Base-by-base conservation (phyloP, 2,113 vertebrate species). In the Microcebus tavaratra region DNA sequence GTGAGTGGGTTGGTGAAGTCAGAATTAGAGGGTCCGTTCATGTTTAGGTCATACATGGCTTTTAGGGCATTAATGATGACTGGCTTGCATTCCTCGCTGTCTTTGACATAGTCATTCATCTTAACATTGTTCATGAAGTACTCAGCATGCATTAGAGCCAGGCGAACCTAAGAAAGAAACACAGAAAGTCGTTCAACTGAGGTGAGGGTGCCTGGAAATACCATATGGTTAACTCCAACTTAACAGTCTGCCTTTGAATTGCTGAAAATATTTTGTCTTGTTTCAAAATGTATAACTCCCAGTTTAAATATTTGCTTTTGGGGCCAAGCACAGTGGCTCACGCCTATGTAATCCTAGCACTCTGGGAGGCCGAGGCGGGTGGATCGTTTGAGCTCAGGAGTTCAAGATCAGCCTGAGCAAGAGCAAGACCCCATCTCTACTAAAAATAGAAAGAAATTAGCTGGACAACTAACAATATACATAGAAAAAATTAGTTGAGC, bases 41-140 rank as follows among this genome's bases (percentile, higher is more conserved):
- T 97, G 45, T 98, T 98, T 11, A 99, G 97, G 91, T 99, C 97
- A 11, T 99, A 98, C 98, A 99, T 99, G 88, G 98, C 98, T 0
- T 96, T 98, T 42, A 99, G 97, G 2, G 98, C 94, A 0, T 98
- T 98, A 25, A 98, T 98, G 92, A 99, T 96, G 90, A 99, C 98
- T 4, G 91, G 96, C 79, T 98, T 99, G 97, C 99, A 99, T 17
- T 98, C 98, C 23, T 98, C 95, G 0, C 98, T 98, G 15, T 99
- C 98, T 97, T 82, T 98, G 91, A 99, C 98, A 0, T 99, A 98
- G 18, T 98, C 96, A 0, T 99, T 99, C 79, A 96, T 98, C 97
- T 98, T 99, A 57, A 99, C 98, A 0, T 99, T 98, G 97, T 98
- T 98, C 98, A 99, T 99, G 94, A 99, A 99, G 94, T 99, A 99